Base-by-base conservation (phyloP, 2,797 vertebrate species). In the Synaphobranchus kaupii region DNA sequence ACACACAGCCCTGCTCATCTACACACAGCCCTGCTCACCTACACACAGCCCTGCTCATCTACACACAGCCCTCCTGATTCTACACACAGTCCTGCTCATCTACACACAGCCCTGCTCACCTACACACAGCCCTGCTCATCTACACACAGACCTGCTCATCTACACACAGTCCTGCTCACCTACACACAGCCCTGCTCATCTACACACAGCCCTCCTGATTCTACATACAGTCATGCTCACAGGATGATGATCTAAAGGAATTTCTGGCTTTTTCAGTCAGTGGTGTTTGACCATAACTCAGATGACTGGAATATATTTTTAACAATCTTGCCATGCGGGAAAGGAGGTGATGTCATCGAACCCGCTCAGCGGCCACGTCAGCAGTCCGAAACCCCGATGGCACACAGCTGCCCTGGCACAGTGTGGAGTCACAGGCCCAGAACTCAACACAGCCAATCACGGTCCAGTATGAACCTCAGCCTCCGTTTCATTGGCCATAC, bases 401-500 rank as follows among this genome's bases (percentile, higher is more conserved):
- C n/a, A 71, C 10, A 12, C 28, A 71, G 66, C n/a, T 31, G 66
- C 66, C 10, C 8, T 12, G 66, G 66, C 66, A 12, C n/a, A 87
- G 82, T 90, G 89, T 89, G 87, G 86, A 13, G 89, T 91, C 89
- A 90, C 91, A 93, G 89, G 90, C 90, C 91, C 90, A 91, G 89
- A 92, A 91, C 93, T 91, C 90, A 52, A 87, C 60, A 52, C 88
- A 90, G 89, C 92, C 92, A 94, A 94, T 87, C 91, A 91, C 91
- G 94, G 92, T 91, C 90, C 89, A 47, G 13, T 86, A 86, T 91
- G 92, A 86, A 86, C 86, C 86, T 90, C 15, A 85, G 48, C 22
- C 47, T 58, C 76, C 28, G 31, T 80, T 48, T 83, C 48, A 86
- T 66, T 83, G 73, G 73, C 47, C 47, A 15, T 58, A 54, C 34